These are phyloP conservation scores for Lineus longissimus DNA, from an alignment of 1,140 invertebrate species.

Conservation along the genomic window DNA sequence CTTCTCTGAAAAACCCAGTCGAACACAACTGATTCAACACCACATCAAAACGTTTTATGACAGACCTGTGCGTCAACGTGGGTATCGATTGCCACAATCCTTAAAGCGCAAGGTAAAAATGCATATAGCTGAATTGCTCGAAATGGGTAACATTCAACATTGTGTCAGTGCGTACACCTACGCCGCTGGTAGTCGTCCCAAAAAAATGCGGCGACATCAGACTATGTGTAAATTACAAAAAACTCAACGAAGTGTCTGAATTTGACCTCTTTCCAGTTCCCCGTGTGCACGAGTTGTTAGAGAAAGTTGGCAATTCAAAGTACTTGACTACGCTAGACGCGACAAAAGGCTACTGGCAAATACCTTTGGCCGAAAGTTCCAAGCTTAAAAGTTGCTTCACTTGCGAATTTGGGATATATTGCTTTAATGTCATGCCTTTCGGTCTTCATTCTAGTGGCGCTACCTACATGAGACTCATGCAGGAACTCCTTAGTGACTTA, in stretches of 20 bases:
- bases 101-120: conserved; percentile 42
- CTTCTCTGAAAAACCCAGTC: conserved; percentile 17
- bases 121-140: conserved; percentile 44
- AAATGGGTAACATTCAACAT: conserved; percentile 42
- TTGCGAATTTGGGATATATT: conserved; percentile 6
- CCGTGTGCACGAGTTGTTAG: too few species aligned
- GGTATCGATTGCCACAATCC: conserved; percentile 43
- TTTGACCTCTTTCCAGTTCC: conserved; percentile 6
- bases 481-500: background rate
- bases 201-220: conserved; percentile 55
- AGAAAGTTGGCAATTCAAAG: too few species aligned
- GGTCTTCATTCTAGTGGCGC: conserved; percentile 15
- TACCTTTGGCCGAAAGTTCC: conserved; percentile 17
- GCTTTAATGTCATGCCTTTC: conserved; percentile 22
- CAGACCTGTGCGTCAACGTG: conserved; percentile 20
- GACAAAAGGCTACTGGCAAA: conserved; percentile 20
- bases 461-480: conserved; percentile 17
- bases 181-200: conserved; percentile 55
- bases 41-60: conserved; percentile 2
- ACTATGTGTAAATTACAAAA: conserved; percentile 56
- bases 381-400: conserved; percentile 19
- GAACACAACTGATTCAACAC: conserved; percentile 11
- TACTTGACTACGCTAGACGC: conserved; percentile 19
- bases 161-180: conserved; percentile 54
- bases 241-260: conserved; percentile 21